These are phyloP conservation scores for Heliconius charithonia DNA, from an alignment of 2,888 invertebrate species.

Conservation along the genomic window DNA sequence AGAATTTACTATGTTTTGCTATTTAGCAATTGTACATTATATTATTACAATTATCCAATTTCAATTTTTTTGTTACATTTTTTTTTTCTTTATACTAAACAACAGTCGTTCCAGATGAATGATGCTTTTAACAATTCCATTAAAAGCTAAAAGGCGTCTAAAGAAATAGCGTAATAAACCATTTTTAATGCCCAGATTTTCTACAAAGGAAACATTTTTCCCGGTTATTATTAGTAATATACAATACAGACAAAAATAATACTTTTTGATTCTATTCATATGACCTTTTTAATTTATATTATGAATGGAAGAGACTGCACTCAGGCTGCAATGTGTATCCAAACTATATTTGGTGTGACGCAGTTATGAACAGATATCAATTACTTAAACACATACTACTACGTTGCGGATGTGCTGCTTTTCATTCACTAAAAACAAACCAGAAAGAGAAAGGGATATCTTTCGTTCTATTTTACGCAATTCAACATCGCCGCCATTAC, in stretches of 20 bases:
- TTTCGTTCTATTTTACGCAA: too few relatives aligned
- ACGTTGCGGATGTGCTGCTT: too few relatives aligned
- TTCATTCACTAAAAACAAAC: too few relatives aligned
- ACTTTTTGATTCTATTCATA: too few relatives aligned
- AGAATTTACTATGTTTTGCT: not conserved
- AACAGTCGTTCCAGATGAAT: conserved; percentile 9
- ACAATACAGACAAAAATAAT: not conserved
- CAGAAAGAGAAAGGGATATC: too few relatives aligned
- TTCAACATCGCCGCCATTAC: too few relatives aligned
- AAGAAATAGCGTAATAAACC: conserved; percentile 14
- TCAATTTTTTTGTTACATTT: not conserved
- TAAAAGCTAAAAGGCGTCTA: conserved; percentile 9
- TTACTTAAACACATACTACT: too few relatives aligned
- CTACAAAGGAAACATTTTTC: conserved; percentile 10
- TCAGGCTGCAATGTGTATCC: too few relatives aligned
- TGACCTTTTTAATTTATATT: too few relatives aligned
- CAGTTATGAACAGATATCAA: too few relatives aligned
- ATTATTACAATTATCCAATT: not conserved
- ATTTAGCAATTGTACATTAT: not conserved
- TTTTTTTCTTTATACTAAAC: not conserved
- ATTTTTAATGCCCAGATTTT: conserved; percentile 1
- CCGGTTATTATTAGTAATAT: not conserved
- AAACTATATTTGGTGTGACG: too few relatives aligned
- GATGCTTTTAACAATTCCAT: conserved; percentile 19
- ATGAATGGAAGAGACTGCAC: too few relatives aligned